phyloP scores from a whole-genome alignment of 2,797 vertebrate species.

The Vespertilio murinus region DNA sequence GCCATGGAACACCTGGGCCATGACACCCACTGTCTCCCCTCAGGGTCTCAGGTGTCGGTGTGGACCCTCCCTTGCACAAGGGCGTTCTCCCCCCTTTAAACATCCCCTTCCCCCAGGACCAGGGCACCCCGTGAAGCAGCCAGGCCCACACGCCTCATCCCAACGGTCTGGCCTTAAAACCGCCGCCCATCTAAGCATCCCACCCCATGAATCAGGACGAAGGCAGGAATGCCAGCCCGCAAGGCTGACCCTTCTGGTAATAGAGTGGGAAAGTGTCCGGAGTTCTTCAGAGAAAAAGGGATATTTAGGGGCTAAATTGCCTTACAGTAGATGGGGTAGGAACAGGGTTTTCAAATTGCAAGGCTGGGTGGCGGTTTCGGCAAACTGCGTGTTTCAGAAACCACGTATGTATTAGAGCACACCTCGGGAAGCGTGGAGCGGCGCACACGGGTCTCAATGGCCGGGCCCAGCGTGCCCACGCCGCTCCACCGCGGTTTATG shows the following conservation, averaged over 20 bases:
- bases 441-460: conserved; percentile 79
- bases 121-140: neutral
- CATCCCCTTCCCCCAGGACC: neutral
- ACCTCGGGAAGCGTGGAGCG: no score
- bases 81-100: neutral
- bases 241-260: neutral
- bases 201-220: neutral
- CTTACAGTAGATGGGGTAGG: conserved; percentile 41
- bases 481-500: conserved; percentile 68
- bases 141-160: neutral
- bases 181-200: neutral
- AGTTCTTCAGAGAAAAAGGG: conserved; percentile 34
- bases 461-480: conserved; percentile 74
- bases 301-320: conserved; percentile 21
- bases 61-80: neutral
- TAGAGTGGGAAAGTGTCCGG: neutral
- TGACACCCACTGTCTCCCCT: neutral
- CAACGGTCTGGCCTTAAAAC: neutral
- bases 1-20: neutral
- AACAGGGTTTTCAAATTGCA: conserved; percentile 45
- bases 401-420: neutral
- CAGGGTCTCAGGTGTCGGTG: neutral
- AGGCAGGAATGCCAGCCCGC: neutral
- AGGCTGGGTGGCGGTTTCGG: conserved; percentile 20
- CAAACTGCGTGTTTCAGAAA: neutral